These are phyloP conservation scores for Saccopteryx bilineata DNA, from an alignment of 2,113 vertebrate genomes.

Conservation along the genomic window DNA sequence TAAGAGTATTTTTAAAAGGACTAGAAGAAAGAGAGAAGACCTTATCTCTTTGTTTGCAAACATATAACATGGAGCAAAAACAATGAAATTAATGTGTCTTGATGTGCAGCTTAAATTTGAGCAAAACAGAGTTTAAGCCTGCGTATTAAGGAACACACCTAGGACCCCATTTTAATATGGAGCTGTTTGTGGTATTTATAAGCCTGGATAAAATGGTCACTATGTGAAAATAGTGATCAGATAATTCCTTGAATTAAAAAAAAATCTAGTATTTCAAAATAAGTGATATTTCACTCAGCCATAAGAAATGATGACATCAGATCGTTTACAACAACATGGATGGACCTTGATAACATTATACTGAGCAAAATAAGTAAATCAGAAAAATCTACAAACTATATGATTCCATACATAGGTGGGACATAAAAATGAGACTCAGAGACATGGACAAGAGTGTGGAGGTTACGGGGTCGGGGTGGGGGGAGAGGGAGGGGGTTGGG, in stretches of 20 bases:
- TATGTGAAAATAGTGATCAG: slow-evolving; percentile 69
- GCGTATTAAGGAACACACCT: slow-evolving; percentile 38
- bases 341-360: too few species aligned
- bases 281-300: not conserved
- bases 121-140: slow-evolving; percentile 77
- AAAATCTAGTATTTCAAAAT: slow-evolving; percentile 65
- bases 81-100: slow-evolving; percentile 76
- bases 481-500: too few species aligned
- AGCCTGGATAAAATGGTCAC: slow-evolving; percentile 55
- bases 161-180: slow-evolving; percentile 54
- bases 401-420: too few species aligned
- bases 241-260: slow-evolving; percentile 49
- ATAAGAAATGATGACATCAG: too few species aligned
- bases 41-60: slow-evolving; percentile 77
- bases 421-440: too few species aligned
- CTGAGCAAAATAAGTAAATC: too few species aligned
- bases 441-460: too few species aligned
- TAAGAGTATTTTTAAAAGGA: not conserved
- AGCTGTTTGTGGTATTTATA: slow-evolving; percentile 72
- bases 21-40: slow-evolving; percentile 54
- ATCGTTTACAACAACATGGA: too few species aligned
- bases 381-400: too few species aligned
- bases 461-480: too few species aligned
- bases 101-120: slow-evolving; percentile 84
- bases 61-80: slow-evolving; percentile 78